Percentiles rank a stretch among this genome's conserved stretches.
phyloP scores from a whole-genome alignment of 1,140 invertebrate genomes.

The Cotesia vestalis region DNA sequence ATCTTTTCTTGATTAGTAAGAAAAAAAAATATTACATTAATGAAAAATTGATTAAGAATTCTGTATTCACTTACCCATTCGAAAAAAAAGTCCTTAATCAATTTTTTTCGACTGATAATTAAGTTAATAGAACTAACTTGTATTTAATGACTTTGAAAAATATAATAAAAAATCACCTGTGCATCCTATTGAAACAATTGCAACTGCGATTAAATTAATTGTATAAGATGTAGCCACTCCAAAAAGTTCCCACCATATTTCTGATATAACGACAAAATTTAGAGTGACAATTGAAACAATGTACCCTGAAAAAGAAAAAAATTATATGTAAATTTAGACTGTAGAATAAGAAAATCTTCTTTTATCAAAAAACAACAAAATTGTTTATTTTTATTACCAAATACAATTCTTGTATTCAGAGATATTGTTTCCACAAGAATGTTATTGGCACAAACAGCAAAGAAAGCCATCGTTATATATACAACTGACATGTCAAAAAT shows the following conservation, averaged over 20 bases:
- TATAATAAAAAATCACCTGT: conserved; percentile 70
- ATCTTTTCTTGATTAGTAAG: too few species aligned
- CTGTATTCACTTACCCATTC: too few species aligned
- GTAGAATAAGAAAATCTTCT: background rate
- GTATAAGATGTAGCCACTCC: conserved; percentile 76
- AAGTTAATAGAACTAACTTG: background rate
- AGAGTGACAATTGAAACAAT: conserved; percentile 82
- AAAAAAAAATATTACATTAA: too few species aligned
- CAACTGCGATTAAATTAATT: conserved; percentile 84
- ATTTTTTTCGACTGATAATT: too few species aligned
- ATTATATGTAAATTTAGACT: background rate
- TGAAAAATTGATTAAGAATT: too few species aligned
- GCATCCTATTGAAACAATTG: conserved; percentile 86
- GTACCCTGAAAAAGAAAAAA: conserved; percentile 73
- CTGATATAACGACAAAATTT: conserved; percentile 83
- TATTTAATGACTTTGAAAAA: conserved; percentile 24
- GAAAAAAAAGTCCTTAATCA: too few species aligned
- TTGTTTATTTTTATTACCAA: conserved; percentile 69
- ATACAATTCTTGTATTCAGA: conserved; percentile 83
- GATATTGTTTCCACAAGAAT: conserved; percentile 84
- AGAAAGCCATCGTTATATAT: conserved; percentile 87
- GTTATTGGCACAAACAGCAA: conserved; percentile 87
- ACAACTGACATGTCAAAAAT: conserved; percentile 92
- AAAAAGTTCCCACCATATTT: conserved; percentile 86
- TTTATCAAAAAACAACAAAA: conserved; percentile 5